phyloP scores from a whole-genome alignment of 2,113 vertebrate species.

The Myodes glareolus region DNA sequence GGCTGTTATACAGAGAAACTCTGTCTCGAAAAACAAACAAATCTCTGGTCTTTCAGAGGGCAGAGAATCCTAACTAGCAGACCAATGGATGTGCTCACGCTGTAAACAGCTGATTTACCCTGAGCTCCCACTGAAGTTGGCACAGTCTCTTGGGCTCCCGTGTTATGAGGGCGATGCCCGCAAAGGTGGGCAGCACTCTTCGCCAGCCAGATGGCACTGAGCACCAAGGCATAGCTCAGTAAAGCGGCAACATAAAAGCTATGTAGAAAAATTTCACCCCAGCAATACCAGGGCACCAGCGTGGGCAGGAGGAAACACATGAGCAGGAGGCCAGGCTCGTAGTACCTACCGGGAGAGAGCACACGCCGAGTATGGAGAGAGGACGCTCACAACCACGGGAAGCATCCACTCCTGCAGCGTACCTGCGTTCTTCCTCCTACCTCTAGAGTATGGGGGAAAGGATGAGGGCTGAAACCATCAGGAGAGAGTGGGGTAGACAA shows the following conservation, averaged over 20 bases:
- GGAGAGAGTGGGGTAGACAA: not conserved
- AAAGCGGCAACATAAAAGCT: constrained; percentile 90
- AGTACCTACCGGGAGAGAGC: not conserved
- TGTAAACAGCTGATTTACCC: constrained; percentile 85
- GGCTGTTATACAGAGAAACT: too few relatives aligned
- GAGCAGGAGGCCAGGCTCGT: not conserved
- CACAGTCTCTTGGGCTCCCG: constrained; percentile 93
- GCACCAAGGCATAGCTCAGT: constrained; percentile 90
- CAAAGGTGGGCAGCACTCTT: constrained; percentile 98
- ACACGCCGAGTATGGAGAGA: not conserved
- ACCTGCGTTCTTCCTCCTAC: not conserved
- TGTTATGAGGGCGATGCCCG: constrained; percentile 95
- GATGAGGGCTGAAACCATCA: not conserved
- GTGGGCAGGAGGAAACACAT: not conserved
- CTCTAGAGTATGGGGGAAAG: not conserved
- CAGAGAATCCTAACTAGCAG: not conserved
- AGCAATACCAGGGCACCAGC: not conserved
- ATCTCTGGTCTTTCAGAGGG: not conserved
- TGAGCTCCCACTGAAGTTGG: constrained; percentile 93
- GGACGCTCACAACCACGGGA: not conserved
- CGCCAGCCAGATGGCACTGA: constrained; percentile 96
- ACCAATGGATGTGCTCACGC: not conserved
- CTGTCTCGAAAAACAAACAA: too few relatives aligned
- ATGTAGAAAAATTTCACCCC: constrained; percentile 77
- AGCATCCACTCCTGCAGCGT: too few relatives aligned